Evolutionary conservation across 2,797 vertebrate species (phyloP), one percentile per base, ranked within the genome.

Genomic region (Thalassophryne amazonica): DNA sequence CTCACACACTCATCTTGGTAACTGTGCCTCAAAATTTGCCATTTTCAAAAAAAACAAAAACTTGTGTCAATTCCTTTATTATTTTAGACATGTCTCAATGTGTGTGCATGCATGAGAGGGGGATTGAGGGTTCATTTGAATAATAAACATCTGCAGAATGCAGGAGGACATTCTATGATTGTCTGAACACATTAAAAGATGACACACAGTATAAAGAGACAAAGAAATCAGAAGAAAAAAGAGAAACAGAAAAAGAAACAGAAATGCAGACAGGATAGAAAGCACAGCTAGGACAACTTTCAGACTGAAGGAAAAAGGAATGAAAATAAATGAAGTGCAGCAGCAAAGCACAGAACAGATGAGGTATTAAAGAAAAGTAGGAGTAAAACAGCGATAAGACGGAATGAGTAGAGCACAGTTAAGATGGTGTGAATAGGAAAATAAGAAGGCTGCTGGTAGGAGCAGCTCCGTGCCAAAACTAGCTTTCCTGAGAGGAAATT

Each of bases 101-200:
- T 36, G 22, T 35, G 32, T 28, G 22, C 24, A 23, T 18, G 29
- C 36, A 39, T 37, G 25, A 19, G 11, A 27, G 16, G 17, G 11
- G 39, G 30, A 19, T 31, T 41, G 39, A 49, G 37, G 48, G 49
- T 53, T 18, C 12, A 38, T 21, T 7, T 34, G 2, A 51, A 13
- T 11, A 21, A 35, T 15, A 41, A 22, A 20, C 46, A 60, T 51
- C 47, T 48, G 2, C 20, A 40, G 43, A 50, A 49, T 12, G 38
- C 30, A 27, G 30, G 52, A 61, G 31, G 34, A 25, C 43, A 65
- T 54, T 63, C 43, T 16, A 37, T 60, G 46, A 59, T 63, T 57
- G 51, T 37, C 50, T 56, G 47, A 12, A 60, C 42, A 30, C 10
- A 64, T 53, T 71, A 38, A 60, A 54, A 48, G 18, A 50, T 22